These are phyloP conservation scores for Drosophila macrospina DNA, from an alignment of 2,888 invertebrate genomes.

Conservation along the genomic window DNA sequence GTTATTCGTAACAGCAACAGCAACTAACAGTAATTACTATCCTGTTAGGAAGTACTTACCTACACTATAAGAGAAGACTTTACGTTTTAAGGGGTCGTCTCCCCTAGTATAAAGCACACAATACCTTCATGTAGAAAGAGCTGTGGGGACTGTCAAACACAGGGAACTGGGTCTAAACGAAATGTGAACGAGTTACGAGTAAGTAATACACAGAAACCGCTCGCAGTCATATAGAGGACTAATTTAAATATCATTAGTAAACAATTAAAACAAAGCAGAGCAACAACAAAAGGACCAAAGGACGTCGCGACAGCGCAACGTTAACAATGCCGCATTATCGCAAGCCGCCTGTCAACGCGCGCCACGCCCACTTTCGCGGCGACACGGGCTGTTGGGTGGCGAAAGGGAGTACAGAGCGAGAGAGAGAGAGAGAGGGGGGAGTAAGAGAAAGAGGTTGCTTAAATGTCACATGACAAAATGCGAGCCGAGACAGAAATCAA, in stretches of 20 bases:
- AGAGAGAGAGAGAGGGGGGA: constrained; percentile 6
- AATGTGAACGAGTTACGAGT: constrained; percentile 22
- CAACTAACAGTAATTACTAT: not conserved
- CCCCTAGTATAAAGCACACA: not conserved
- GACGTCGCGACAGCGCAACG: not conserved
- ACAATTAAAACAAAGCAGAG: constrained; percentile 71
- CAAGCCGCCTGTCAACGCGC: constrained; percentile 56
- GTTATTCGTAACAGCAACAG: not conserved
- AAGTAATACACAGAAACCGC: constrained; percentile 55
- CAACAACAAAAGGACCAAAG: constrained; percentile 23
- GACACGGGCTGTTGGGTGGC: not conserved
- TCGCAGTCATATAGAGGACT: constrained; percentile 73
- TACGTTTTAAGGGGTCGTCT: not conserved
- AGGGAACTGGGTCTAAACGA: constrained; percentile 36
- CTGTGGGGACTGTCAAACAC: not conserved
- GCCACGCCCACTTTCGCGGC: constrained; percentile 45
- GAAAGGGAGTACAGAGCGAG: not conserved
- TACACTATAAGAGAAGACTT: not conserved
- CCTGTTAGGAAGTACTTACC: not conserved
- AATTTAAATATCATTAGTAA: constrained; percentile 81
- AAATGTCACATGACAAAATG: constrained; percentile 43
- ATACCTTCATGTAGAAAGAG: not conserved
- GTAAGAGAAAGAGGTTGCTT: constrained; percentile 16
- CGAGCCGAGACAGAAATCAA: constrained; percentile 42
- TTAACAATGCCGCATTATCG: constrained; percentile 50